phyloP scores from a whole-genome alignment of 1,140 invertebrate genomes.

The Andrena cerasifolii region DNA sequence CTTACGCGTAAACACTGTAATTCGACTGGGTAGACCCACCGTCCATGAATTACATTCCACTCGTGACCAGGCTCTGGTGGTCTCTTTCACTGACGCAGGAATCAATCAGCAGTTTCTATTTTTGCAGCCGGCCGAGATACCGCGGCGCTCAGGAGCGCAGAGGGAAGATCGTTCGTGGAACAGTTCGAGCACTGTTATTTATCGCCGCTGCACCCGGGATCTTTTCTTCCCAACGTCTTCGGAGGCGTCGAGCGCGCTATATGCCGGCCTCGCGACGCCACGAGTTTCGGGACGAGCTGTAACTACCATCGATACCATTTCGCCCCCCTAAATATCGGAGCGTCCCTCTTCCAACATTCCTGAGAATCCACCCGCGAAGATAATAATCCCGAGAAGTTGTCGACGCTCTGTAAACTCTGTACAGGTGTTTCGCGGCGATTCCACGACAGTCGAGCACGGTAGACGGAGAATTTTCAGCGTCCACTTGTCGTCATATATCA shows the following conservation, averaged over 20 bases:
- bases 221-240: neutral
- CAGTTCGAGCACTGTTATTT: slow-evolving; percentile 10
- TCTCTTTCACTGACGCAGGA: slow-evolving; percentile 5
- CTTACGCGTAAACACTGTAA: slow-evolving; percentile 27
- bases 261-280: neutral
- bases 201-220: neutral
- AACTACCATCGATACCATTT: neutral
- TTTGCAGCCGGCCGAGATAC: slow-evolving; percentile 6
- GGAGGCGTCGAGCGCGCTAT: neutral
- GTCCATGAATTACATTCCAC: slow-evolving; percentile 24
- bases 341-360: neutral
- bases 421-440: no score
- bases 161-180: slow-evolving; percentile 3
- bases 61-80: slow-evolving; percentile 17
- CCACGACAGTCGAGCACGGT: no score
- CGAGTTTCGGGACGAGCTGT: neutral
- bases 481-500: neutral
- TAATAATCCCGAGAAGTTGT: no score
- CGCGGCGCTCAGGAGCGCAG: slow-evolving; percentile 15
- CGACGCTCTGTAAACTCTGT: no score
- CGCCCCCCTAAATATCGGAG: neutral
- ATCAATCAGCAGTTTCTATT: slow-evolving; percentile 47
- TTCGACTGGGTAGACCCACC: slow-evolving; percentile 33
- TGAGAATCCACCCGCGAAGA: no score
- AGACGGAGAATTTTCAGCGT: no score